A percentile compares a stretch with the other conserved stretches of the same genome.
phyloP scores from a whole-genome alignment of 2,113 vertebrate genomes.

The Solea senegalensis region DNA sequence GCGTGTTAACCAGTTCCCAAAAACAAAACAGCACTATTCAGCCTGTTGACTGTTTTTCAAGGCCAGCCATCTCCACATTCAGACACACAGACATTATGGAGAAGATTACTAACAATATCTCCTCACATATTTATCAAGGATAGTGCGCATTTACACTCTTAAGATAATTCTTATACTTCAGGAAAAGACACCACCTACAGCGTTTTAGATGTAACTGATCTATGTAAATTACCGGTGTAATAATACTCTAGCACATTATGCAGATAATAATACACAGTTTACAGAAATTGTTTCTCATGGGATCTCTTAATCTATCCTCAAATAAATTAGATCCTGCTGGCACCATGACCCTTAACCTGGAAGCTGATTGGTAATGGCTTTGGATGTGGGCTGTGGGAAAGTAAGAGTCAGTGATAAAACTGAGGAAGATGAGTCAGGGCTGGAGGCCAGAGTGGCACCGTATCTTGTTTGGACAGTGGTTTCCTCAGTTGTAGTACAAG shows the following conservation, averaged over 20 bases:
- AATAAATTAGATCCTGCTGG: not conserved
- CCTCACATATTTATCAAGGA: constrained; percentile 9
- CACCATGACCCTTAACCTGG: constrained; percentile 32
- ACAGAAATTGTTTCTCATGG: not conserved
- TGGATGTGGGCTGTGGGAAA: constrained; percentile 57
- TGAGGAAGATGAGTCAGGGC: constrained; percentile 55
- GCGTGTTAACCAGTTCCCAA: not conserved
- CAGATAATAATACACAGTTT: not conserved
- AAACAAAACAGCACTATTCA: not conserved
- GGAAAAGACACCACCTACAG: constrained; percentile 1
- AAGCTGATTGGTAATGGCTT: constrained; percentile 25
- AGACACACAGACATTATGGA: not conserved
- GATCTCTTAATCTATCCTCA: constrained; percentile 3
- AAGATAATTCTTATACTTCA: constrained; percentile 3
- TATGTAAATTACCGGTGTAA: not conserved
- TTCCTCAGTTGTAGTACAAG: constrained; percentile 56
- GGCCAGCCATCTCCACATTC: constrained; percentile 10
- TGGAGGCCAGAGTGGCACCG: not conserved
- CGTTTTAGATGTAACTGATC: not conserved
- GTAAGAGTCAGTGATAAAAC: constrained; percentile 48
- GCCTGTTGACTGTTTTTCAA: constrained; percentile 29
- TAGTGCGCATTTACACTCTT: constrained; percentile 1
- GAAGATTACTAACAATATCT: constrained; percentile 5
- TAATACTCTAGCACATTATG: not conserved
- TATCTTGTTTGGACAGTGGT: constrained; percentile 78